Percentiles rank a stretch among this genome's conserved stretches.
Evolutionary conservation across 2,888 invertebrate genomes (phyloP).

Genomic region (Gortyna flavago): DNA sequence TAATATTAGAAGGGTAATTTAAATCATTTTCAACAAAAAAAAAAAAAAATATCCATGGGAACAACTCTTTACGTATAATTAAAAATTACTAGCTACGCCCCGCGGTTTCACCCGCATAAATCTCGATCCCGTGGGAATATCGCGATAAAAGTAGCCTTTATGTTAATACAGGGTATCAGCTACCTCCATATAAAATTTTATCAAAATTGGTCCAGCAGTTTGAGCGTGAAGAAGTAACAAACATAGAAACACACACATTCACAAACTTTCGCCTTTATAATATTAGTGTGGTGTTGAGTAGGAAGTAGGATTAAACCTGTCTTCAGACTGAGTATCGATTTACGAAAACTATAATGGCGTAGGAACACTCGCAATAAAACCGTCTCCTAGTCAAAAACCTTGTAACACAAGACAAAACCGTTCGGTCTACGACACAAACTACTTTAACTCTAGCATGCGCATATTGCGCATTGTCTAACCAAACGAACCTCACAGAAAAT

Average conservation of each 20-base stretch:
- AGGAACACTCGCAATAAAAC: background rate
- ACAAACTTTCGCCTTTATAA: too few species aligned
- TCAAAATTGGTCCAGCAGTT: too few species aligned
- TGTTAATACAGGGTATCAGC: too few species aligned
- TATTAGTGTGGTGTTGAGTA: background rate
- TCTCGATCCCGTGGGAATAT: too few species aligned
- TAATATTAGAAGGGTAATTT: constrained; percentile 13
- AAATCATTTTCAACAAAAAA: background rate
- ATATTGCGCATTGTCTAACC: background rate
- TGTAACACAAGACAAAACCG: background rate
- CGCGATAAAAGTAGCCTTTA: too few species aligned
- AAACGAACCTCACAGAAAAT: constrained; percentile 25
- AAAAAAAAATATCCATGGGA: background rate
- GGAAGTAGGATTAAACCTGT: background rate
- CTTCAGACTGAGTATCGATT: background rate
- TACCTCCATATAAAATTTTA: too few species aligned
- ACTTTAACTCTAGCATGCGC: background rate
- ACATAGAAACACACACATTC: too few species aligned
- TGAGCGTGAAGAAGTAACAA: too few species aligned
- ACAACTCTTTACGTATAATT: background rate
- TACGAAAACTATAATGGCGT: background rate
- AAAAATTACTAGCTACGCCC: too few species aligned
- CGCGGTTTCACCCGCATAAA: too few species aligned
- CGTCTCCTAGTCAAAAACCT: background rate
- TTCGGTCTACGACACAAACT: too few species aligned